Percentiles rank a stretch among this genome's conserved stretches.
Evolutionary conservation across 2,797 vertebrate species (phyloP).

Genomic region (Sarcophilus harrisii): DNA sequence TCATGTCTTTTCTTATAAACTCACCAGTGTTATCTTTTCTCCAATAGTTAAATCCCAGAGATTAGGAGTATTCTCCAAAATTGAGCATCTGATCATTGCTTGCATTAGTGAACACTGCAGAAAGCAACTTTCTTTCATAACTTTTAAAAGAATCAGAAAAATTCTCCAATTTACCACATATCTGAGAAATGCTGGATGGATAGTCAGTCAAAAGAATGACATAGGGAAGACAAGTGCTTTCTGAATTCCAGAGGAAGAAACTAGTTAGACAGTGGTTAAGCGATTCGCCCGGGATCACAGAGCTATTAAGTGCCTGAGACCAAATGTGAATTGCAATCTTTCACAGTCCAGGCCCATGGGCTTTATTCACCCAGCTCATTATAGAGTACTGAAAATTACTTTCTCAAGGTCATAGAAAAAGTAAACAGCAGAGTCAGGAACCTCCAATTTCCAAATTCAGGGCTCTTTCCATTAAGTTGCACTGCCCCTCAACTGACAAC

Average conservation of each 20-base stretch:
- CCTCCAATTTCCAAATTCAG: no score
- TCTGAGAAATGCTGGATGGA: neutral
- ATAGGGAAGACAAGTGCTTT: neutral
- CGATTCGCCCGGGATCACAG: no score
- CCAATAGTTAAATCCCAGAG: neutral
- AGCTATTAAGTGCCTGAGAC: neutral
- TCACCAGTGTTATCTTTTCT: neutral
- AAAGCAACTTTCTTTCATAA: neutral
- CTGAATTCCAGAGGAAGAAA: neutral
- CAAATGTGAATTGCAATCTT: neutral
- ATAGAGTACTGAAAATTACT: neutral
- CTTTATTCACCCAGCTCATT: neutral
- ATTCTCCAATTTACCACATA: neutral
- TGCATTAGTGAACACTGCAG: neutral
- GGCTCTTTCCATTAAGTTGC: no score
- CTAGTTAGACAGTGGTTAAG: neutral
- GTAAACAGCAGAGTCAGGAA: no score
- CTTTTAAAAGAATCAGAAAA: neutral
- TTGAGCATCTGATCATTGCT: neutral
- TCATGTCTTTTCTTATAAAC: neutral
- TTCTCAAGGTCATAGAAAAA: no score
- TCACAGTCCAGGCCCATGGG: neutral
- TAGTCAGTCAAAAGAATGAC: neutral
- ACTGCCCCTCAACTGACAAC: neutral
- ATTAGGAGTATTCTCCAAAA: neutral